Evolutionary conservation across 2,888 invertebrate genomes (phyloP), one percentile per base, ranked within the genome.

Genomic region (Hypsopygia costalis): DNA sequence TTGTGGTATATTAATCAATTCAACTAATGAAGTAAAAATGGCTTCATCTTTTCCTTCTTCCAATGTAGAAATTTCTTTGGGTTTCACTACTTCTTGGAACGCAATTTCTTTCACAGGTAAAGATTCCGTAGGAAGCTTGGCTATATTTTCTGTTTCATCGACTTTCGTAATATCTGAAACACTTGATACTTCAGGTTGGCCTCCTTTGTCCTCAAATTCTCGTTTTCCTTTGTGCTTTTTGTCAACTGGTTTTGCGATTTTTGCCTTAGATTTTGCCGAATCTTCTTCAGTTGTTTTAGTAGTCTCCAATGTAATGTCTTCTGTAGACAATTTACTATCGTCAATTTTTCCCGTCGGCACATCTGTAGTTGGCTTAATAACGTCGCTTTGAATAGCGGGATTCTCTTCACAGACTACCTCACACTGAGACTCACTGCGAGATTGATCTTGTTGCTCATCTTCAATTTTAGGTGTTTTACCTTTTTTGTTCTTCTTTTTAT

Each of bases 181-280:
- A 28, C 5, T 33, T 16, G 10, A 6, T 16, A 28, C 11, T 35
- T 44, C 38, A 1, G 21, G 6, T 11, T 25, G 12, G 16, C 12
- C 6, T 10, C 34, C 42, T 35, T 45, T 33, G 7, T 20, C 3
- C 0, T 33, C 20, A 20, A 30, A 3, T 25, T 46, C 33, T 8
- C 27, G 41, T 46, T 57, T 56, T 6, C 44, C 66, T 62, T 76
- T 78, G 1, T 55, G 57, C 58, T 79, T 85, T 42, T 77, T 81
- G 43, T 81, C 77, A 1, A 81, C 80, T 3, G 83, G 79, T 53
- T 85, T 82, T 6, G 67, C 76, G 11, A 81, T 78, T 69, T 69
- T 77, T 11, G 80, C 72, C 63, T 79, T 81, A 8, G 62, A 52
- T 54, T 72, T 78, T 1, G 53, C 52, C 44, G 49, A 58, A 21